Percentiles rank a stretch among this genome's conserved stretches.
Conservation (phyloP, 2,888 invertebrate species). For the Anorthoa munda region DNA sequence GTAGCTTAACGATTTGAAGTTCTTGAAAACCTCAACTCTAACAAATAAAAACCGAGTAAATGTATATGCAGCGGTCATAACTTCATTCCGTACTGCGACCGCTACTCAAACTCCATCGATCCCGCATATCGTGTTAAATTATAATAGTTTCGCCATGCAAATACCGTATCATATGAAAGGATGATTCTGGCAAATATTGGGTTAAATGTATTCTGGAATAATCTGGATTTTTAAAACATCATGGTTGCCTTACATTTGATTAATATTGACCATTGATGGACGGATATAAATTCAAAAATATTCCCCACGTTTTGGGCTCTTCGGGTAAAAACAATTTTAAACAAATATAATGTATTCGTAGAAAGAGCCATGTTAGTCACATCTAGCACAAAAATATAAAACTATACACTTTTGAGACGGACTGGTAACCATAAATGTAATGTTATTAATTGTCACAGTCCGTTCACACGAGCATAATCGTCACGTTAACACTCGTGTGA, state of each 20-base stretch:
- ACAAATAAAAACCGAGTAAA: constrained; percentile 1
- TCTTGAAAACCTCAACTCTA: not conserved
- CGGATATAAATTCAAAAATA: too few relatives aligned
- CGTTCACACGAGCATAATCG: not conserved
- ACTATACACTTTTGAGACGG: too few relatives aligned
- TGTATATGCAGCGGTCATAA: constrained; percentile 28
- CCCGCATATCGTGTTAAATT: constrained; percentile 39
- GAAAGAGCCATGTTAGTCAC: too few relatives aligned
- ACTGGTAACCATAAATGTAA: too few relatives aligned
- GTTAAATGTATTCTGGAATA: not conserved
- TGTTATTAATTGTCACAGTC: not conserved
- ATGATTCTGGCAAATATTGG: constrained; percentile 23
- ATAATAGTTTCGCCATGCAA: constrained; percentile 39
- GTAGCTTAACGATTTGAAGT: not conserved
- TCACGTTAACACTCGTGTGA: constrained; percentile 20
- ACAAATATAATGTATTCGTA: too few relatives aligned
- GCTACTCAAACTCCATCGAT: constrained; percentile 22
- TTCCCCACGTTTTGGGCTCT: too few relatives aligned
- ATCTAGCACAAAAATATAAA: too few relatives aligned
- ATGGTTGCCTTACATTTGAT: not conserved
- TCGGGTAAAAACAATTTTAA: too few relatives aligned
- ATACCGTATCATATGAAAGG: constrained; percentile 12
- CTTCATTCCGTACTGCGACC: constrained; percentile 26
- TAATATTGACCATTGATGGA: too few relatives aligned
- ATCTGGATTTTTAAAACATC: not conserved